Base-by-base conservation (phyloP, 2,797 vertebrate genomes). In the Antennarius maculatus region DNA sequence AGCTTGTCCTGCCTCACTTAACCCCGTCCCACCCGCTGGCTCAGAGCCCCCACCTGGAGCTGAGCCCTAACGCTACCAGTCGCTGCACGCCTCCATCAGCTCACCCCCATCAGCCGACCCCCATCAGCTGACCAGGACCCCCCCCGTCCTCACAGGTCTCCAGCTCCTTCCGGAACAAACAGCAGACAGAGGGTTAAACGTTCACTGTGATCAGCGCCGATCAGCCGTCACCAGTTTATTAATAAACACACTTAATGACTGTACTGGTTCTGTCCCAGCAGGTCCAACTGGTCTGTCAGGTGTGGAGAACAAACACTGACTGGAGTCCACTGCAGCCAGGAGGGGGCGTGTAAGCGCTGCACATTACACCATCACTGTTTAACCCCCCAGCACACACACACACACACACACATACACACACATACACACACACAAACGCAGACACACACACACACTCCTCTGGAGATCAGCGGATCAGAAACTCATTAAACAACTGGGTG, bases 211-310 rank as follows among this genome's bases (percentile, higher is more conserved):
- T 81, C 54, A 13, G 1, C 3, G 2, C 66, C 14, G 37, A 43
- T 66, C 42, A 16, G 54, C 71, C 49, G 71, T 69, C 74, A 76
- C 8, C 59, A 1, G 48, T 10, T 48, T 18, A 9, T 50, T 11
- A 67, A 62, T 29, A 29, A 73, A 6, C 53, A 18, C 11, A 29
- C 59, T 51, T 57, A 16, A 1, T 51, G 58, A 52, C 69, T 53
- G 49, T 34, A 39, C 63, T 49, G 8, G 66, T 27, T 3, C 37
- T 10, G 37, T 39, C 37, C 49, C 31, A 70, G 69, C 73, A 63
- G 80, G 87, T 88, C 82, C 23, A 54, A 31, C 83, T 56, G 50
- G 82, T 80, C 75, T 13, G n/a, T 45, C 46, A 14, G 15, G 53
- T 71, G 65, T 45, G 65, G 52, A 76, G 86, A 86, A 45, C 85